phyloP scores from a whole-genome alignment of 2,888 invertebrate species.

The Apodemia duryi region DNA sequence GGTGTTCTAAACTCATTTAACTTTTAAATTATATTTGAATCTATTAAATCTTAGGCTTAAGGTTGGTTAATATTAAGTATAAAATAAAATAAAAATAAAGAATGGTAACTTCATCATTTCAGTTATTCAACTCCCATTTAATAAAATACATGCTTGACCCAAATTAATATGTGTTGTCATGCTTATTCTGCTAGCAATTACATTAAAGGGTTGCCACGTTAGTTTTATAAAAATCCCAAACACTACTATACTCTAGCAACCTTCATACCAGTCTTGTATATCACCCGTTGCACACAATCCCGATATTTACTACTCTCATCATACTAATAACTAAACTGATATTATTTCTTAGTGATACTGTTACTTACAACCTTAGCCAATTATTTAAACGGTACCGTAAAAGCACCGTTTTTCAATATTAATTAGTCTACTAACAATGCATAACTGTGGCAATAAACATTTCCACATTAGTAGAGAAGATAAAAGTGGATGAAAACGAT shows the following conservation, averaged over 20 bases:
- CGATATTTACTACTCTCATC: not conserved
- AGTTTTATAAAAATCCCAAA: not conserved
- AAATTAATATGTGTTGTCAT: not conserved
- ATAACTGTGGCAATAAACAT: no score
- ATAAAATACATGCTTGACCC: not conserved
- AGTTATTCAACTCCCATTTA: not conserved
- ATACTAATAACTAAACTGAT: not conserved
- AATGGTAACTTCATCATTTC: not conserved
- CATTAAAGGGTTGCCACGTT: slow-evolving; percentile 8
- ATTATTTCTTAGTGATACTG: not conserved
- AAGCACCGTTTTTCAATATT: no score
- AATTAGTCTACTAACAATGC: no score
- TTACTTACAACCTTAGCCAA: slow-evolving; percentile 6
- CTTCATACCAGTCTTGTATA: slow-evolving; percentile 11
- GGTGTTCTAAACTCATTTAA: not conserved
- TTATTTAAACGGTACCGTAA: not conserved
- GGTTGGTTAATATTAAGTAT: not conserved
- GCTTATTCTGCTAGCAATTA: slow-evolving; percentile 1
- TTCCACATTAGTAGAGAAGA: no score
- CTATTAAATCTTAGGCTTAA: no score
- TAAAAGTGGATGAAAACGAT: no score
- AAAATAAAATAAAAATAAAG: not conserved
- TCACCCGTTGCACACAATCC: slow-evolving; percentile 8
- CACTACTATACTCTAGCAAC: not conserved
- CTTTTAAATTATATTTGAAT: not conserved